Evolutionary conservation across 2,797 vertebrate genomes (phyloP), one percentile per base, ranked within the genome.

Genomic region (Avahi laniger): DNA sequence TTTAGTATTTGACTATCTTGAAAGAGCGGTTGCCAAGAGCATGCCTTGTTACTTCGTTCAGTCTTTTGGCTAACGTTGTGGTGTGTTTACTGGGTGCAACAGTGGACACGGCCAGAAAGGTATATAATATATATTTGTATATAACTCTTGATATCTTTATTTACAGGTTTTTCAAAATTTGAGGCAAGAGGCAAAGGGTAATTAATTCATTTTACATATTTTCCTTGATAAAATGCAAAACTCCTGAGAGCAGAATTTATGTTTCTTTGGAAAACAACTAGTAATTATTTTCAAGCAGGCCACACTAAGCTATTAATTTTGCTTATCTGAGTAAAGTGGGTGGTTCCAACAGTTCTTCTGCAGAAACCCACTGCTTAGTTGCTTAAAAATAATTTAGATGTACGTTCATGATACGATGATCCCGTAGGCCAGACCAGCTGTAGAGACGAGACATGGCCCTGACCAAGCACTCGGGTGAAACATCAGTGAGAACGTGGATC

Each of bases 161-260:
- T 7, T 67, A 78, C 4, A 33, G 63, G 41, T 61, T 69, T 41
- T 69, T 81, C 59, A 57, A 91, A 93, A 38, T 81, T 89, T 90
- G 59, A 96, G 33, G 12, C 57, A 76, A 54, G 54, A 89, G 35
- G 48, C 3, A 35, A 38, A 75, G 65, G 48, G 35, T n/a, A 65
- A 70, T 82, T 76, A 95, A 78, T 65, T 63, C 1, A 33, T 48
- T 87, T 80, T n/a, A 59, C 14, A 38, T 61, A 38, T 81, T 67
- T 90, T 90, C 90, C 35, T 48, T 73, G 10, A 57, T 81, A 91
- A 83, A 95, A 63, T 85, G 48, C 33, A 90, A 93, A 78, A 80
- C 72, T 89, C n/a, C 54, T 67, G 13, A 79, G 46, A 80, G 5
- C 14, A 65, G 30, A 67, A 54, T 80, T 80, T 79, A n/a, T 84